Evolutionary conservation across 2,888 invertebrate species (phyloP), one percentile per base, ranked within the genome.

Genomic region (Nebria salina): DNA sequence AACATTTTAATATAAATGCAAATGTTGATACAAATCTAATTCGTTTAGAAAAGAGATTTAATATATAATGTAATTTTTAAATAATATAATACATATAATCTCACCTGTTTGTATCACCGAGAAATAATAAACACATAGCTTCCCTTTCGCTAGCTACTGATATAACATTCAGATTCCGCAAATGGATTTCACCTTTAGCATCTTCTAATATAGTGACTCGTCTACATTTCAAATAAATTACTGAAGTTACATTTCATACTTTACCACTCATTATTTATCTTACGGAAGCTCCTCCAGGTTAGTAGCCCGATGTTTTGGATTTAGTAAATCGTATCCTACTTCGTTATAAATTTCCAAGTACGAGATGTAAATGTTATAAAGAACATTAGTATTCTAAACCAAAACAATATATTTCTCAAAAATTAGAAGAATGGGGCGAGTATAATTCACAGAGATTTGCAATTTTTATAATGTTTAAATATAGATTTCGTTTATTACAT

Each of bases 311-410:
- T 87, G 87, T 83, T 87, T 89, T 54, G 89, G 87, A 84, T 89
- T 89, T 72, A 91, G 85, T 75, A 91, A 85, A 86, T 91, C 91
- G 84, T 91, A 91, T 11, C 91, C 91, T 77, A 88, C 87, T 86
- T 91, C 91, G 85, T 91, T 91, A 86, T 91, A 91, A 79, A 91
- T 91, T 87, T 91, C 91, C 86, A 91, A 86, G 84, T 91, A 91
- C 1, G 91, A 91, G 77, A 91, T 88, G 84, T 89, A 89, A 79
- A 90, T 11, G 25, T 54, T 78, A 25, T 76, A 81, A 13, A 76
- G 26, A 2, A 72, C 72, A 41, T 54, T 20, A 20, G 81, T 54
- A 20, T 75, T 75, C 76, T 81, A 20, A 20, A 20, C 20, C 20
- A 20, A 20, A 20, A 20, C 20, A 20, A 20, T 20, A 20, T 20